phyloP scores from a whole-genome alignment of 2,888 invertebrate species.

The Eupeodes latifasciatus region DNA sequence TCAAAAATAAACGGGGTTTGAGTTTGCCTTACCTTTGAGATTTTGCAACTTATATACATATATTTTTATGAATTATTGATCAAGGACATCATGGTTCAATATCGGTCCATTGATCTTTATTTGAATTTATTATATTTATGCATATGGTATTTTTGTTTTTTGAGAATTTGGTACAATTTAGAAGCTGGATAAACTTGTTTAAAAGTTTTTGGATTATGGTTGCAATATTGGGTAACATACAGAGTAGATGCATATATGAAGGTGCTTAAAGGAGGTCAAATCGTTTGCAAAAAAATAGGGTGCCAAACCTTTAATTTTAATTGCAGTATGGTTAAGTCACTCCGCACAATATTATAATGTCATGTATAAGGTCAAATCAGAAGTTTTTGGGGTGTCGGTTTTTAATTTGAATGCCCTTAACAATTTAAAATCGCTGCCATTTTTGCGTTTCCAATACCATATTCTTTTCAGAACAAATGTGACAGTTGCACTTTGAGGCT shows the following conservation, averaged over 20 bases:
- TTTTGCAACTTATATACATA: neutral
- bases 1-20: neutral
- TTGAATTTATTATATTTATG: conserved; percentile 2
- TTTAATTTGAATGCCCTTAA: too few species aligned
- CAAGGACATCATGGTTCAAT: conserved; percentile 63
- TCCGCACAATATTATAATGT: too few species aligned
- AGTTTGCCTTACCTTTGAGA: neutral
- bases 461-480: too few species aligned
- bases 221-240: neutral
- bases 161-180: neutral
- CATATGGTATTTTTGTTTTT: neutral
- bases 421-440: too few species aligned
- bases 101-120: conserved; percentile 40
- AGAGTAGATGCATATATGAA: neutral
- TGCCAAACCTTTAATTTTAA: too few species aligned
- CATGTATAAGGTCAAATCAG: too few species aligned
- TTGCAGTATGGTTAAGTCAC: too few species aligned
- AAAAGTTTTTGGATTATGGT: neutral
- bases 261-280: neutral
- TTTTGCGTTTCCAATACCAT: too few species aligned
- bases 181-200: conserved; percentile 1
- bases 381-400: too few species aligned
- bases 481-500: too few species aligned
- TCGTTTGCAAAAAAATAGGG: too few species aligned
- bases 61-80: conserved; percentile 35